Evolutionary conservation across 2,797 vertebrate species (phyloP).

Genomic region (Anguilla pacifica): DNA sequence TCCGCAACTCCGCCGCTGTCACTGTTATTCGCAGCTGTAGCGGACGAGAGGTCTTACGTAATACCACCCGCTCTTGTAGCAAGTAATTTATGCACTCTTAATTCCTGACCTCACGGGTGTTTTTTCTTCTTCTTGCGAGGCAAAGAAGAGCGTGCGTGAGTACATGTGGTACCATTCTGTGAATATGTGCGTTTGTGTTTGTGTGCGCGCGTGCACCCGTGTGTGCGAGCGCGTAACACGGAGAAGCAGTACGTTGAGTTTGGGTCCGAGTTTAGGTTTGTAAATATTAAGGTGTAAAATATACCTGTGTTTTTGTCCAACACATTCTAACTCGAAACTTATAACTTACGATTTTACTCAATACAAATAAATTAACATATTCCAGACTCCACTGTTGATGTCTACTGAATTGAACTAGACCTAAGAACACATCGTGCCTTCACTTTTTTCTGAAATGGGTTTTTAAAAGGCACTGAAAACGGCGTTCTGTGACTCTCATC

Average conservation of each 20-base stretch:
- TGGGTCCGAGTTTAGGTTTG: not conserved
- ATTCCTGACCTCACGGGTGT: constrained; percentile 62
- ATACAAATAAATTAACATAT: not conserved
- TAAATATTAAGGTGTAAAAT: not conserved
- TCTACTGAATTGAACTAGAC: not conserved
- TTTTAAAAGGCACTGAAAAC: not conserved
- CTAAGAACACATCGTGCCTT: not conserved
- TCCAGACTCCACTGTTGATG: not conserved
- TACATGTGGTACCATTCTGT: not conserved
- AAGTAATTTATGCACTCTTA: constrained; percentile 61
- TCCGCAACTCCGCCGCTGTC: constrained; percentile 34
- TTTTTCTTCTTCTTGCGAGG: constrained; percentile 6
- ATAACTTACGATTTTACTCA: not conserved
- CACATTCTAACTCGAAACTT: not conserved
- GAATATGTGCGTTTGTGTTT: not conserved
- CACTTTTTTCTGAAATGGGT: not conserved
- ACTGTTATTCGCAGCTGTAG: constrained; percentile 63
- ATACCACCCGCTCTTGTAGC: constrained; percentile 66
- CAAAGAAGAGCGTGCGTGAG: constrained; percentile 6
- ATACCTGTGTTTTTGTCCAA: not conserved
- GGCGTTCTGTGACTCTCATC: constrained; percentile 12
- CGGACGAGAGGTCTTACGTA: constrained; percentile 72
- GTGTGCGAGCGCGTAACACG: not conserved
- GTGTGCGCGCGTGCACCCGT: not conserved
- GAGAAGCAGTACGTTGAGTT: not conserved